These are phyloP conservation scores for Gnathonemus echidnorhynchus DNA, from an alignment of 2,113 vertebrate genomes.

Conservation along the genomic window DNA sequence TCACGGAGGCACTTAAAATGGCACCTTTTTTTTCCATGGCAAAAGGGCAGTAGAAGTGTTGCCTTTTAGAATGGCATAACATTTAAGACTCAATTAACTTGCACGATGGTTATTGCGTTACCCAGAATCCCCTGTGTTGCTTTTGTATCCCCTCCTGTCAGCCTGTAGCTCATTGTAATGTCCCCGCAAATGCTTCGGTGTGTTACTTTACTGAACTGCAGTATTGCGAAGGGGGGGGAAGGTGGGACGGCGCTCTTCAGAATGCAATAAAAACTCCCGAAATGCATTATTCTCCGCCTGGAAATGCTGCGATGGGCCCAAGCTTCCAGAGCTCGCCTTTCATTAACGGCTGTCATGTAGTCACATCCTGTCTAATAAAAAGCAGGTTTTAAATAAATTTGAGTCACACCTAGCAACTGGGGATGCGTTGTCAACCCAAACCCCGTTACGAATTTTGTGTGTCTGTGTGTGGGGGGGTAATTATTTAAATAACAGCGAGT, in stretches of 20 bases:
- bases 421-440: slow-evolving; percentile 43
- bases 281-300: slow-evolving; percentile 53
- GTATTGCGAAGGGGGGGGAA: neutral
- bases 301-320: slow-evolving; percentile 61
- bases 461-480: neutral
- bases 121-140: neutral
- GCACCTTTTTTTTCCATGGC: neutral
- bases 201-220: neutral
- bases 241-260: neutral
- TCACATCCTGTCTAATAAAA: slow-evolving; percentile 66
- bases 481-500: slow-evolving; percentile 54
- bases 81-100: slow-evolving; percentile 21
- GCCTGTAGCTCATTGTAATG: slow-evolving; percentile 10
- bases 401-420: slow-evolving; percentile 46
- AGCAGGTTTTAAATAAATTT: slow-evolving; percentile 64
- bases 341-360: slow-evolving; percentile 59
- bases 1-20: neutral
- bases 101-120: slow-evolving; percentile 12
- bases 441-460: neutral
- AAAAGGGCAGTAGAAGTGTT: slow-evolving; percentile 9
- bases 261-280: slow-evolving; percentile 5
- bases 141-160: neutral
- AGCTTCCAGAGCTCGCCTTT: slow-evolving; percentile 57
- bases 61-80: slow-evolving; percentile 15
- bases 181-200: neutral